phyloP scores from a whole-genome alignment of 2,888 invertebrate genomes.

The Pediacus dermestoides region DNA sequence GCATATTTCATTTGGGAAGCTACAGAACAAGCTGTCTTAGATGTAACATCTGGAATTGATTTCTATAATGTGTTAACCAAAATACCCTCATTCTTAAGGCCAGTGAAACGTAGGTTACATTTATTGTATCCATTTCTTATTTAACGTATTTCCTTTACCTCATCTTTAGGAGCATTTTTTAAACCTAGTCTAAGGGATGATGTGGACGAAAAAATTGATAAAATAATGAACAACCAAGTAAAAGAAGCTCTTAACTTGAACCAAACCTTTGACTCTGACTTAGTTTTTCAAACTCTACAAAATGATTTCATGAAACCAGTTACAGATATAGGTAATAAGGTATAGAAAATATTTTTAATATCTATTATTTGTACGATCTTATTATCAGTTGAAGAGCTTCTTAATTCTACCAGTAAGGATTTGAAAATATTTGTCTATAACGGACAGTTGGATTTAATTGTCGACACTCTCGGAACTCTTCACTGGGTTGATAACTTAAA shows the following conservation, averaged over 20 bases:
- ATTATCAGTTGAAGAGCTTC: slow-evolving; percentile 65
- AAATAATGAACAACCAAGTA: slow-evolving; percentile 71
- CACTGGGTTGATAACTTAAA: slow-evolving; percentile 67
- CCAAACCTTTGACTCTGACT: slow-evolving; percentile 51
- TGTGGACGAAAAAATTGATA: slow-evolving; percentile 36
- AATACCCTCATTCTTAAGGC: too few species aligned
- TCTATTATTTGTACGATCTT: too few species aligned
- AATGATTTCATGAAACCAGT: slow-evolving; percentile 73
- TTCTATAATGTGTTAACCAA: slow-evolving; percentile 32
- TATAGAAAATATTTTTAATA: too few species aligned
- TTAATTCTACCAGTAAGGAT: slow-evolving; percentile 66
- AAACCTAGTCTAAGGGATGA: slow-evolving; percentile 4
- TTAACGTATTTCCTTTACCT: too few species aligned
- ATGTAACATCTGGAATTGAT: slow-evolving; percentile 21
- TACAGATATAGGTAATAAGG: slow-evolving; percentile 61
- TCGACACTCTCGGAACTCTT: slow-evolving; percentile 66
- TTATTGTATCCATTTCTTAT: too few species aligned
- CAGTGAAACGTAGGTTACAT: too few species aligned
- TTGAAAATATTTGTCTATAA: slow-evolving; percentile 69
- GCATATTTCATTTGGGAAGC: slow-evolving; percentile 55
- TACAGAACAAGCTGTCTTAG: slow-evolving; percentile 17
- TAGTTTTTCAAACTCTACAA: slow-evolving; percentile 60
- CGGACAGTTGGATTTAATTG: slow-evolving; percentile 82
- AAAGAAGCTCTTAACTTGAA: slow-evolving; percentile 60
- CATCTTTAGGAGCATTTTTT: not conserved